These are phyloP conservation scores for Stomatorhinus ivindoensis DNA, from an alignment of 2,113 vertebrate genomes.

Conservation along the genomic window DNA sequence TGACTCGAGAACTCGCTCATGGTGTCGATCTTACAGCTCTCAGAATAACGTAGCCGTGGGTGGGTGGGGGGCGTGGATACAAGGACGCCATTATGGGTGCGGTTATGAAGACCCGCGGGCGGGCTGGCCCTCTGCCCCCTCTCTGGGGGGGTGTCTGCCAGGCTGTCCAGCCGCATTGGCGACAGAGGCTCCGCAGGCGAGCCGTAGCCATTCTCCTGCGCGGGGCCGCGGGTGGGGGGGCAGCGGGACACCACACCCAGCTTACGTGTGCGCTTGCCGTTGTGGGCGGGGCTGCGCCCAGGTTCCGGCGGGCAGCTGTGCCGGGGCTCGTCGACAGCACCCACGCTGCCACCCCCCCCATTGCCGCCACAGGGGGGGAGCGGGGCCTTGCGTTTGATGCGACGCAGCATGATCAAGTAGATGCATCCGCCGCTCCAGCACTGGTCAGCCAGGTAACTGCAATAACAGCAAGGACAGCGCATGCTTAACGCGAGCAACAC, in stretches of 20 bases:
- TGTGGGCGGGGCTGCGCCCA: constrained; percentile 43
- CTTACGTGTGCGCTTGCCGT: constrained; percentile 71
- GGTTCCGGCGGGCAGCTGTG: constrained; percentile 48
- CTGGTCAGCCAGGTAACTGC: constrained; percentile 77
- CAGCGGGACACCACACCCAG: constrained; percentile 71
- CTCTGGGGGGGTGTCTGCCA: background rate
- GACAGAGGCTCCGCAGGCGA: constrained; percentile 44
- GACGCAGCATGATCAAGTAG: constrained; percentile 81
- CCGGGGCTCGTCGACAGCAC: constrained; percentile 23
- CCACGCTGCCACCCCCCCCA: constrained; percentile 28
- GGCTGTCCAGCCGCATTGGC: constrained; percentile 36
- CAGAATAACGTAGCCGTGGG: constrained; percentile 45
- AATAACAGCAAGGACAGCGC: background rate
- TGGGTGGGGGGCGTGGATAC: constrained; percentile 14
- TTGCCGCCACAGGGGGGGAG: constrained; percentile 60
- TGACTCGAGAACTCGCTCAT: constrained; percentile 49
- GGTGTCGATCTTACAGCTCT: constrained; percentile 47
- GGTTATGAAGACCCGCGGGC: constrained; percentile 20
- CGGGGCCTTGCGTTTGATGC: constrained; percentile 73
- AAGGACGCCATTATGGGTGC: constrained; percentile 28
- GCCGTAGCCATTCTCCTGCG: constrained; percentile 56
- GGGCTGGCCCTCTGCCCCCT: constrained; percentile 34
- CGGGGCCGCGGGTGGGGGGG: constrained; percentile 21
- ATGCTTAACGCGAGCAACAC: background rate
- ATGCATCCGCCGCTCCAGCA: constrained; percentile 80